Evolutionary conservation across 2,888 invertebrate genomes (phyloP).

Genomic region (Agonopterix heracliana): DNA sequence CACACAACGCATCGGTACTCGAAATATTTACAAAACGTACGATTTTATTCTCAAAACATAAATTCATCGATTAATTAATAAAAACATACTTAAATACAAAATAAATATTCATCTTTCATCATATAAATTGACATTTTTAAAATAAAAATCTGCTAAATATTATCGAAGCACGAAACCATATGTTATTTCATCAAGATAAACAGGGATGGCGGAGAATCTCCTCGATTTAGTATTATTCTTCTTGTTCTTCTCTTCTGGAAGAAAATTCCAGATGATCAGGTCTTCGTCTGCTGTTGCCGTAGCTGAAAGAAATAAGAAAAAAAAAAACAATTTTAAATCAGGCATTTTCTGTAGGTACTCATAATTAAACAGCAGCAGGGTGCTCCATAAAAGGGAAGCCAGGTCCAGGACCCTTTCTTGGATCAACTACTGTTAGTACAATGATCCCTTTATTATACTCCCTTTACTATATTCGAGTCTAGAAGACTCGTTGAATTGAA

Average conservation of each 20-base stretch:
- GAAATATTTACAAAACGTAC: too few relatives aligned
- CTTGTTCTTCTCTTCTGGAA: constrained; percentile 49
- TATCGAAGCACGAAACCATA: constrained; percentile 24
- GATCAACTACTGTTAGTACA: too few relatives aligned
- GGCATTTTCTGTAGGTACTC: too few relatives aligned
- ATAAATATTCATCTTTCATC: neutral
- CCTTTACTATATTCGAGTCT: too few relatives aligned
- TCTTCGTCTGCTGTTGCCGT: constrained; percentile 66
- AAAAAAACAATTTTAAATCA: neutral
- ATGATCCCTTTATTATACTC: too few relatives aligned
- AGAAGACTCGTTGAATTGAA: too few relatives aligned
- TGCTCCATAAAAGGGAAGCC: too few relatives aligned
- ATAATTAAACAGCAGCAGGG: neutral
- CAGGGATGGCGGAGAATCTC: constrained; percentile 46
- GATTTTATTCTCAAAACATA: too few relatives aligned
- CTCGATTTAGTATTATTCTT: constrained; percentile 26
- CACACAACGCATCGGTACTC: too few relatives aligned
- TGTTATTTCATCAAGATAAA: constrained; percentile 39
- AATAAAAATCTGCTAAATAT: too few relatives aligned
- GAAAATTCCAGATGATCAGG: constrained; percentile 67
- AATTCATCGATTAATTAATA: neutral
- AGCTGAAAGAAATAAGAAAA: constrained; percentile 33
- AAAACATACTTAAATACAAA: neutral
- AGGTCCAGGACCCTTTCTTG: too few relatives aligned
- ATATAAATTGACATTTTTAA: neutral